These are phyloP conservation scores for Ctenopoma multispine DNA, from an alignment of 2,797 vertebrate genomes.

Conservation along the genomic window DNA sequence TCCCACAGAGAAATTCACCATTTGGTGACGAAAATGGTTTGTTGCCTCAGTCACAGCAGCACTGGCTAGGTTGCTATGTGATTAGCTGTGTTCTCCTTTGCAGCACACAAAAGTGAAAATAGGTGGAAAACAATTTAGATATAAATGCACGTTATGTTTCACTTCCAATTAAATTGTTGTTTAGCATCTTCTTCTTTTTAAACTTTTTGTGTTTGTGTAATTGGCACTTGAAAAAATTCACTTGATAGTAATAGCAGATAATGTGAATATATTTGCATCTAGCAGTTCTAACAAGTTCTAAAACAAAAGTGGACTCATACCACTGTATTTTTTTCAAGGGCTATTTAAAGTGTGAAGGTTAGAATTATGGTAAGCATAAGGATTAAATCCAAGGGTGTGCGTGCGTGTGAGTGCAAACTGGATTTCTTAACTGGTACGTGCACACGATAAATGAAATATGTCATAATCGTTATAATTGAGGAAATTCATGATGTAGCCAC, in stretches of 20 bases:
- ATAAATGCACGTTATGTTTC: too few relatives aligned
- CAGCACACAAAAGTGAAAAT: neutral
- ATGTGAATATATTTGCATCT: neutral
- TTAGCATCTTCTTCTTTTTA: too few relatives aligned
- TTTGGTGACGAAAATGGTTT: neutral
- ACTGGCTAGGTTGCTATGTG: too few relatives aligned
- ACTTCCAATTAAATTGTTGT: neutral
- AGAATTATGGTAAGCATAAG: neutral
- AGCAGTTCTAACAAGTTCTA: too few relatives aligned
- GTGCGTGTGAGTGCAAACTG: neutral
- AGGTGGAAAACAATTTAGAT: neutral
- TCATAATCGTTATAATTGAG: slow-evolving; percentile 6
- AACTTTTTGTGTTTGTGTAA: slow-evolving; percentile 3
- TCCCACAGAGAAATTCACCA: neutral
- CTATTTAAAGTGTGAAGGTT: neutral
- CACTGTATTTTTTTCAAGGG: neutral
- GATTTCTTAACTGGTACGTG: neutral
- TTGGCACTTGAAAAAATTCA: neutral
- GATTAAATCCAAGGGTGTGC: neutral
- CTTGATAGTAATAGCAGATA: neutral
- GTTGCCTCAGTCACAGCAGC: neutral
- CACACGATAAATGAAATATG: slow-evolving; percentile 1
- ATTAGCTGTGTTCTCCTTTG: neutral
- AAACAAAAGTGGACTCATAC: neutral
- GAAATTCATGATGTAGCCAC: neutral